These are phyloP conservation scores for Busseola fusca DNA, from an alignment of 2,888 invertebrate species.

Conservation along the genomic window DNA sequence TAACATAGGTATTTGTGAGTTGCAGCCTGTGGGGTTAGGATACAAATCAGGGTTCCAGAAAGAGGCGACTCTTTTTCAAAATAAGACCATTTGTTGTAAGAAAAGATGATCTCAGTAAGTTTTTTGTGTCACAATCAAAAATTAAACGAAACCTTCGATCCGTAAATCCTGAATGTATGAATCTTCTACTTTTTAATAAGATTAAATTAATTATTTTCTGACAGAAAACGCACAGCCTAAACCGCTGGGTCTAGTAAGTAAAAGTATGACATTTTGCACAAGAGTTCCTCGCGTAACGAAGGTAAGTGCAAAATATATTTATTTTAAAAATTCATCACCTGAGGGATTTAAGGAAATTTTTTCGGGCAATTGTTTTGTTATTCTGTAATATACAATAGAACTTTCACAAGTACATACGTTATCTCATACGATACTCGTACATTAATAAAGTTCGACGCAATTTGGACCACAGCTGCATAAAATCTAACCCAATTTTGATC, in stretches of 20 bases:
- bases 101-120: background rate
- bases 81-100: background rate
- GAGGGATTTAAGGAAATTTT: background rate
- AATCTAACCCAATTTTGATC: background rate
- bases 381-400: background rate
- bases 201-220: background rate
- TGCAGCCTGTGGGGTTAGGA: conserved; percentile 3
- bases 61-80: background rate
- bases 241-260: background rate
- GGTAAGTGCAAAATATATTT: background rate
- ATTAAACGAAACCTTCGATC: background rate
- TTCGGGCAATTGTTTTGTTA: background rate
- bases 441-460: background rate
- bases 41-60: conserved; percentile 3
- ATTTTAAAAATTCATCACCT: background rate
- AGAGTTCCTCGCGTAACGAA: background rate
- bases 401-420: background rate
- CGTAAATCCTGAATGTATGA: background rate
- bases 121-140: background rate
- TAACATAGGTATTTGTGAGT: conserved; percentile 49
- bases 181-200: background rate
- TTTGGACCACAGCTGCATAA: background rate
- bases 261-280: background rate
- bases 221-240: background rate
- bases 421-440: background rate